phyloP scores from a whole-genome alignment of 53 echinoderm and acorn worm species.

The Echinometra lucunter region DNA sequence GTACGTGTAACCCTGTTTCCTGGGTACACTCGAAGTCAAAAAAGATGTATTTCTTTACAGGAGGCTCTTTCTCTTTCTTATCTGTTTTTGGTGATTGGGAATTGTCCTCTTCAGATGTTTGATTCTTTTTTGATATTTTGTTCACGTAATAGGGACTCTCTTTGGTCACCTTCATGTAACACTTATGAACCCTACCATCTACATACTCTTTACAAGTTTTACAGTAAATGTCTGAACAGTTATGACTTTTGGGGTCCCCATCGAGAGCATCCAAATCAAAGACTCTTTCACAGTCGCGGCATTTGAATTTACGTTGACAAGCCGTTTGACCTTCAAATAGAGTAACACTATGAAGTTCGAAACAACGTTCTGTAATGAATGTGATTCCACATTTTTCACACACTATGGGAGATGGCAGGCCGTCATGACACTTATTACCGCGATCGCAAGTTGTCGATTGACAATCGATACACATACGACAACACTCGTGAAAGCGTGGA shows the following conservation, averaged over 20 bases:
- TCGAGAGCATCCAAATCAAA: background rate
- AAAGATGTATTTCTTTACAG: conserved; percentile 20
- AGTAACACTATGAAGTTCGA: background rate
- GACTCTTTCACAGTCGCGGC: background rate
- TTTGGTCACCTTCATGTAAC: conserved; percentile 36
- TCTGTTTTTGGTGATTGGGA: too few relatives aligned
- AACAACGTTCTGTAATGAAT: background rate
- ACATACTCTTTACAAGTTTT: conserved; percentile 12
- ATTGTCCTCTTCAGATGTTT: background rate
- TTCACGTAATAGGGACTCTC: conserved; percentile 9
- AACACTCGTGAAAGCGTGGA: background rate
- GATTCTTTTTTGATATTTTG: background rate
- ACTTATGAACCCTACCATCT: conserved; percentile 20
- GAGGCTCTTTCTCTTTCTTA: too few relatives aligned
- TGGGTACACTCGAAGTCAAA: conserved; percentile 43
- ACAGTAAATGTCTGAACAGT: conserved; percentile 36
- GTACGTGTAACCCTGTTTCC: conserved; percentile 26
- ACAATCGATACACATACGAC: background rate
- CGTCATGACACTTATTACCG: background rate
- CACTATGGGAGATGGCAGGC: background rate
- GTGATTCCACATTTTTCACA: background rate
- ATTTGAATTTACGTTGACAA: background rate
- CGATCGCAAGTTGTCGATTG: conserved; percentile 10
- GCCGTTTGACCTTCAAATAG: background rate
- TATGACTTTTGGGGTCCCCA: background rate